Base-by-base conservation (phyloP, 2,113 vertebrate genomes). In the Phaethon lepturus region DNA sequence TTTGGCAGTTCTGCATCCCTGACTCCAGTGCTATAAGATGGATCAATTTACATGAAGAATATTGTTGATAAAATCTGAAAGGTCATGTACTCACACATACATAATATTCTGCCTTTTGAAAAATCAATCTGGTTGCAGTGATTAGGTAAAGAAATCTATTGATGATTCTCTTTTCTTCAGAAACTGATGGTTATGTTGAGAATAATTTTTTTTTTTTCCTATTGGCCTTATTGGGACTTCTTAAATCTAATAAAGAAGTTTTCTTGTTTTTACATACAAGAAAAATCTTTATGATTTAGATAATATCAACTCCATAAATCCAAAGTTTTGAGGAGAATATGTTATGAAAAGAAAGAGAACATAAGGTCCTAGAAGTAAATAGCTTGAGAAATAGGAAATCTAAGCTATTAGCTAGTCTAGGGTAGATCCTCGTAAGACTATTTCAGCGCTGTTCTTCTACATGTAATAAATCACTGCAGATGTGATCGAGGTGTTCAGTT, bases 41-140 rank as follows among this genome's bases (percentile, higher is more conserved):
- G 28, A 91, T 94, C 73, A 78, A 94, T 96, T 92, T 92, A 94
- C 68, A 81, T 84, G 79, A 93, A 94, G 59, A 83, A 95, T 96
- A 86, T 80, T 90, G 75, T 90, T 95, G 72, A 68, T 84, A 86
- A 94, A 91, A 95, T 92, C 64, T 67, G 76, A 91, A 94, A 93
- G 80, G 87, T 91, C 93, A 29, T 63, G 56, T 94, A 74, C 44
- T 94, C 55, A 77, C 63, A 66, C 72, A 80, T 81, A 63, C 40
- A 53, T 79, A 92, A 84, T 64, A 86, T 75, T 83, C 79, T 87
- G 76, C 49, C 44, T 96, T 84, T 55, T 86, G 77, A 90, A 95
- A 95, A 97, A 90, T 96, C 86, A 56, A 76, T 95, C 71, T 94
- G 66, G 28, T 40, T 90, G 20, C 56, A 94, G 58, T 66, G 59